phyloP scores from a whole-genome alignment of 2,797 vertebrate genomes.

The Coregonus suidteri region DNA sequence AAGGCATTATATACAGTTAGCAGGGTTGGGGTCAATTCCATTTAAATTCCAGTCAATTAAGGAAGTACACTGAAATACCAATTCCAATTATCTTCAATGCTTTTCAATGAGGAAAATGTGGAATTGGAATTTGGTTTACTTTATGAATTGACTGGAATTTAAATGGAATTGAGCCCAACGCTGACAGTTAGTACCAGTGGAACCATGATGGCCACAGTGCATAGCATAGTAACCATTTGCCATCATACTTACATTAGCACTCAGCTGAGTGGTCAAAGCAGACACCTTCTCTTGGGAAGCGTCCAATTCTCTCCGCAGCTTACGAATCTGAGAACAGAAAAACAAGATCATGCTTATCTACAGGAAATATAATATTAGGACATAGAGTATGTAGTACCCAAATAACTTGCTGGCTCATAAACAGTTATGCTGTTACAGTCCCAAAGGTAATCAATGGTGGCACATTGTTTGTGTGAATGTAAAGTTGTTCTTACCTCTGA shows the following conservation, averaged over 20 bases:
- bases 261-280: constrained; percentile 85
- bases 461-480: not conserved
- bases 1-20: not conserved
- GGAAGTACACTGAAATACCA: too few relatives aligned
- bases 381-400: not conserved
- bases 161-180: too few relatives aligned
- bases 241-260: constrained; percentile 82
- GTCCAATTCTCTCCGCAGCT: constrained; percentile 85
- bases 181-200: too few relatives aligned
- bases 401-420: too few relatives aligned
- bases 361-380: not conserved
- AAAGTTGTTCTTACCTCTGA: constrained; percentile 80
- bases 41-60: too few relatives aligned
- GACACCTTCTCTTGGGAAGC: constrained; percentile 89
- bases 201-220: not conserved
- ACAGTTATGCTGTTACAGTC: not conserved
- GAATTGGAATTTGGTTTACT: too few relatives aligned
- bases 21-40: too few relatives aligned
- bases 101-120: too few relatives aligned
- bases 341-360: not conserved
- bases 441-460: not conserved
- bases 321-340: constrained; percentile 74
- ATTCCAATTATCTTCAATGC: not conserved
- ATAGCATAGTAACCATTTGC: not conserved
- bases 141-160: too few relatives aligned